phyloP scores from a whole-genome alignment of 2,113 vertebrate genomes.

The Paradisaea rubra region DNA sequence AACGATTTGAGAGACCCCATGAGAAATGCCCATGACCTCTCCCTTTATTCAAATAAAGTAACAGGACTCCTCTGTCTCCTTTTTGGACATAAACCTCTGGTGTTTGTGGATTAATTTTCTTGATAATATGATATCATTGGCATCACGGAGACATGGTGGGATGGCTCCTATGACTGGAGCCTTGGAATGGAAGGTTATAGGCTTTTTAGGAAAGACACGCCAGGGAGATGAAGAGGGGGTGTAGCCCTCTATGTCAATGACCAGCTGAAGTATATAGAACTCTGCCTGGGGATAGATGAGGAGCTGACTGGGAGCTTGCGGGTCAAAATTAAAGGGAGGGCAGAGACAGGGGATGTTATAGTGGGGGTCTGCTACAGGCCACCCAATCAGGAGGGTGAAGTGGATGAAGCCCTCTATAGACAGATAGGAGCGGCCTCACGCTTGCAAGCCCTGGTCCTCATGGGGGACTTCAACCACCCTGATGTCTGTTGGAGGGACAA shows the following conservation, averaged over 20 bases:
- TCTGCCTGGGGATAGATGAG: background rate
- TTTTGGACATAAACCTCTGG: too few relatives aligned
- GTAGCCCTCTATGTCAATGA: background rate
- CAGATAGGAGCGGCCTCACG: background rate
- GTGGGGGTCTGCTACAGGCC: background rate
- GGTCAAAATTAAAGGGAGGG: background rate
- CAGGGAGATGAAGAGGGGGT: background rate
- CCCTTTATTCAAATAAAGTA: too few relatives aligned
- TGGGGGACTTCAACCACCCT: background rate
- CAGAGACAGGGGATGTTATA: background rate
- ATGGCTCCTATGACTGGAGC: background rate
- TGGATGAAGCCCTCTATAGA: background rate
- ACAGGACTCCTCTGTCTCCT: too few relatives aligned
- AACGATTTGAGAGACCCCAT: too few relatives aligned
- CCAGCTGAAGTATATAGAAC: background rate
- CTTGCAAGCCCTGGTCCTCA: background rate
- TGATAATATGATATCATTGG: background rate
- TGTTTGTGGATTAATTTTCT: too few relatives aligned
- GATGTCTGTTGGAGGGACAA: background rate
- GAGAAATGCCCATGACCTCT: too few relatives aligned
- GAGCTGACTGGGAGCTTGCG: background rate
- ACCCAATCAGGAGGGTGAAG: background rate
- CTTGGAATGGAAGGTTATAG: background rate
- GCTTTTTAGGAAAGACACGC: background rate
- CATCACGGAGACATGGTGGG: background rate